Conservation (phyloP, 2,113 vertebrate species). For the Ploceus nigricollis region DNA sequence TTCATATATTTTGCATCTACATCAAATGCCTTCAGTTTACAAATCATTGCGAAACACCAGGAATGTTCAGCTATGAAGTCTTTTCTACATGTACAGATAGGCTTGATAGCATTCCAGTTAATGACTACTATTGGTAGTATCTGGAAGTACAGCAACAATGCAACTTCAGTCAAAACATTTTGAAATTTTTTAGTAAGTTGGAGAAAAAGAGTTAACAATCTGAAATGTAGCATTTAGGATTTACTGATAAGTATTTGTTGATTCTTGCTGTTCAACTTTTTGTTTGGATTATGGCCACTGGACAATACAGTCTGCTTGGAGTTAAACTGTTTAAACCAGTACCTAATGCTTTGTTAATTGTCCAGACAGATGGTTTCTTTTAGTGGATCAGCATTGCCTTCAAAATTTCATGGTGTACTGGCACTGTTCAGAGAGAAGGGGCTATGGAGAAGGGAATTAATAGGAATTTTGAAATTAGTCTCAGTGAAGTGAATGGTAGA, state of each 20-base stretch:
- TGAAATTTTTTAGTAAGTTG: background rate
- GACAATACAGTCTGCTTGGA: background rate
- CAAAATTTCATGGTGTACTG: background rate
- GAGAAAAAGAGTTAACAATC: background rate
- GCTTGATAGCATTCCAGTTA: background rate
- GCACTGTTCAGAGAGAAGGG: background rate
- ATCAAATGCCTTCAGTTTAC: background rate
- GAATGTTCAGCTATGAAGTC: background rate
- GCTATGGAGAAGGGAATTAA: background rate
- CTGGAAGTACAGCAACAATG: background rate
- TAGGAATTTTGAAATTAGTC: background rate
- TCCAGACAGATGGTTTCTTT: background rate
- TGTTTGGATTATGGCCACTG: background rate
- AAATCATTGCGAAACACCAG: background rate
- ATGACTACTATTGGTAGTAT: background rate
- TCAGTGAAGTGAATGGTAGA: background rate
- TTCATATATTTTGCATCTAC: background rate
- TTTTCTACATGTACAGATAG: background rate
- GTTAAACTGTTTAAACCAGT: background rate
- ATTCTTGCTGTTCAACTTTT: background rate
- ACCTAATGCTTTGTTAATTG: background rate
- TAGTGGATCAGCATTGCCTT: background rate
- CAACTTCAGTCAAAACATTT: background rate
- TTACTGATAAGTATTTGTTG: background rate
- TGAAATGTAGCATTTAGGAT: background rate